These are phyloP conservation scores for Apodemus sylvaticus DNA, from an alignment of 2,113 vertebrate genomes.

Conservation along the genomic window DNA sequence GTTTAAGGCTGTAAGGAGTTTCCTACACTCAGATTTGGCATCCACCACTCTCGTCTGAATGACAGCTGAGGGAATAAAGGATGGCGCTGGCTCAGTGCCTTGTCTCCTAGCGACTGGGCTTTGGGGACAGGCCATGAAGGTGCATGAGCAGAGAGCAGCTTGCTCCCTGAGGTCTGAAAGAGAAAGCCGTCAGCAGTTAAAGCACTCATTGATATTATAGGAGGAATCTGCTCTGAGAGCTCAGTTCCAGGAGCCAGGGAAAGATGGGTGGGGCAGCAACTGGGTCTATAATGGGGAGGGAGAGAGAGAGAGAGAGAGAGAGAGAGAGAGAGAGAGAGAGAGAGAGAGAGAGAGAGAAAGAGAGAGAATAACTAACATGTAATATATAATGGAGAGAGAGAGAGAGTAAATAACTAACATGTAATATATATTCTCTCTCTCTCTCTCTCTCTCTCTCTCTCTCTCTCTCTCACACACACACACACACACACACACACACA, in stretches of 20 bases:
- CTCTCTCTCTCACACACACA: background rate
- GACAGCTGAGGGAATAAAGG: background rate
- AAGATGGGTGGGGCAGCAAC: too few relatives aligned
- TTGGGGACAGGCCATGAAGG: background rate
- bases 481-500: too few relatives aligned
- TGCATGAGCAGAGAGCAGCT: background rate
- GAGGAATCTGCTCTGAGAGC: background rate
- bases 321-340: too few relatives aligned
- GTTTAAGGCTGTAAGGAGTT: background rate
- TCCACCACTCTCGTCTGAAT: background rate
- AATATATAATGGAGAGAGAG: too few relatives aligned
- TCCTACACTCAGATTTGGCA: background rate
- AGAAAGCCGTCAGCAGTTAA: background rate
- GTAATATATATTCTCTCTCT: background rate
- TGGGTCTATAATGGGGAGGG: background rate
- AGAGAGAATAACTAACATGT: too few relatives aligned
- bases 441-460: background rate
- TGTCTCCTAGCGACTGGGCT: conserved; percentile 10
- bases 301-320: too few relatives aligned
- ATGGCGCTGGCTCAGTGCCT: background rate
- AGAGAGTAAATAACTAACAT: background rate
- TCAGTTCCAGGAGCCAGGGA: background rate
- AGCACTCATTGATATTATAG: background rate
- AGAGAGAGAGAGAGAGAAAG: too few relatives aligned
- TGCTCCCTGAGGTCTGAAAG: conserved; percentile 3